Base-by-base conservation (phyloP, 2,797 vertebrate genomes). In the Bovichtus variegatus region DNA sequence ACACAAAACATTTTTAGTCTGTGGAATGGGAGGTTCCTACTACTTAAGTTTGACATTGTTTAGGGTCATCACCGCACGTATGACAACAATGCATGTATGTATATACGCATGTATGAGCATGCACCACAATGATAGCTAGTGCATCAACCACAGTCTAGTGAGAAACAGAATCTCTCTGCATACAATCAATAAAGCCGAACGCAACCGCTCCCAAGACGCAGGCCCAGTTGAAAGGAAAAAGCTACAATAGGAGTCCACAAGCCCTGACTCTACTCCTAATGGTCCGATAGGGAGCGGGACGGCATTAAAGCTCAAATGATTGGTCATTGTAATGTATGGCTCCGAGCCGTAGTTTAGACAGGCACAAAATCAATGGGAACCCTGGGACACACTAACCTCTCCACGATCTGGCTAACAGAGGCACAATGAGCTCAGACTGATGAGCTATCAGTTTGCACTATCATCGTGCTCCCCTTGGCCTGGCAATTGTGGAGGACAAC, bases 281-380 rank as follows among this genome's bases (percentile, higher is more conserved):
- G 63, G 80, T 86, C 67, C 64, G 74, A 87, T 27, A 53, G 67
- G 83, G 83, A 76, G 71, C 27, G 25, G 77, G 66, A 44, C 40
- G 40, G 55, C 69, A 81, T 80, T 87, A 80, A 82, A 73, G 82
- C 54, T 66, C 74, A 47, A 82, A 84, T 72, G 82, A 93, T 87
- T 87, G 88, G 84, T 84, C 74, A 60, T 53, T 21, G 74, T 88
- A 91, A 93, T 76, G 70, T 76, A 92, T 78, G 87, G 81, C 79
- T 93, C 76, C 78, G 72, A 12, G 54, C 84, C 21, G 74, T 67
- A 80, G 82, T 86, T 90, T 81, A 80, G 87, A 90, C 87, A 80
- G 84, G 71, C 87, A 78, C 66, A 82, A 83, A 91, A 93, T 94
- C 91, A 93, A 92, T 92, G 10, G 36, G 76, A 81, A 81, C 80